Evolutionary conservation across 2,888 invertebrate species (phyloP), one percentile per base, ranked within the genome.

Genomic region (Drosophila atripex): DNA sequence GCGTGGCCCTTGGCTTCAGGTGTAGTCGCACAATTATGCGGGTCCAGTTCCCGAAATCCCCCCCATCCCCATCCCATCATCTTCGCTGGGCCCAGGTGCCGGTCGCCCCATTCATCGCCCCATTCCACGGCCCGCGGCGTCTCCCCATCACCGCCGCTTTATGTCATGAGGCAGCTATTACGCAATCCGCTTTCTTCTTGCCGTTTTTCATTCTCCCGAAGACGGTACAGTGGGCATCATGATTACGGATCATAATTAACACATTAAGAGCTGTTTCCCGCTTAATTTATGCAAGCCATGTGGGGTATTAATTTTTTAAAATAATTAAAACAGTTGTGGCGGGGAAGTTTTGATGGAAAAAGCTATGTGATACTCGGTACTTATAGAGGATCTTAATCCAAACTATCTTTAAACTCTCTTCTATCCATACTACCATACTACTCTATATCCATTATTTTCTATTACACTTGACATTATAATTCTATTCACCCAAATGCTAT

Each of bases 101-200:
- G n/a, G n/a, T 14, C n/a, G n/a, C n/a, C 35, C 35, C 43, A 35
- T 59, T 59, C 35, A 43, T 25, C 55, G 59, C n/a, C 39, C 3
- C n/a, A 7, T 30, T 51, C 50, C 12, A 18, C 23, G 16, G 39
- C 39, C 35, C n/a, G 14, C 47, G 25, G 57, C 46, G 6, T 30
- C 53, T 25, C 41, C 30, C n/a, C 9, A 30, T n/a, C 7, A 12
- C 43, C 61, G 60, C 46, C 61, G 60, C 49, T 78, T 75, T 66
- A 75, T 57, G 66, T 54, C 71, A 76, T 78, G 86, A 70, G 71
- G 83, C 76, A 70, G 78, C 66, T 68, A 78, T 80, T 80, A 68
- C 86, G 86, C 76, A 85, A 80, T 74, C 71, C 70, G 56, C 86
- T 80, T 80, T 80, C 80, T 76, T 80, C 66, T 76, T 64, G 56